Conservation (phyloP, 2,113 vertebrate species). For the Hippocampus comes region DNA sequence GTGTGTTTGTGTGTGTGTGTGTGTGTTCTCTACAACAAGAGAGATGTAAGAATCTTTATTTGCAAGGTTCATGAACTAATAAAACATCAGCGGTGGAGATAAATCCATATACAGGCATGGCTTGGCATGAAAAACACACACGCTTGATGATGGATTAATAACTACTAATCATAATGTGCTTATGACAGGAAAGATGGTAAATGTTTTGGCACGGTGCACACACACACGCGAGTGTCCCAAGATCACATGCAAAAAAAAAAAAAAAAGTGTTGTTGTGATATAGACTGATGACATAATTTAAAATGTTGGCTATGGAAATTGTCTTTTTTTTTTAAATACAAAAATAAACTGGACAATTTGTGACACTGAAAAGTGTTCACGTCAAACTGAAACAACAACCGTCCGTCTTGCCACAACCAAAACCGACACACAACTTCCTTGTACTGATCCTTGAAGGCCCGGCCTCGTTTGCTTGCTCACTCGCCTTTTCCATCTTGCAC, state of each 20-base stretch:
- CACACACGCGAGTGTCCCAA: constrained; percentile 33
- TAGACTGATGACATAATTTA: constrained; percentile 41
- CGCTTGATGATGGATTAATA: constrained; percentile 5
- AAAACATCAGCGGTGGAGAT: constrained; percentile 79
- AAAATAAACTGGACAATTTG: constrained; percentile 61
- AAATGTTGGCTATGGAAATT: constrained; percentile 33
- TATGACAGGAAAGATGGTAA: constrained; percentile 29
- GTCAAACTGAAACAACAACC: neutral
- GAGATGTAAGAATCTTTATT: constrained; percentile 66
- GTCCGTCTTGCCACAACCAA: neutral
- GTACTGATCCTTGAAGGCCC: neutral
- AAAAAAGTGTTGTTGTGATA: constrained; percentile 40
- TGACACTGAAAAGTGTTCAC: constrained; percentile 12
- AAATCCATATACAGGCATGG: constrained; percentile 85
- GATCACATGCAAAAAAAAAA: constrained; percentile 20
- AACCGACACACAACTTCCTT: neutral
- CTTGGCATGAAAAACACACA: constrained; percentile 82
- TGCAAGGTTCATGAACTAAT: constrained; percentile 83
- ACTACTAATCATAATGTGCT: constrained; percentile 28
- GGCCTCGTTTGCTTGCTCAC: neutral
- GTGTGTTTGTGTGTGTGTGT: neutral
- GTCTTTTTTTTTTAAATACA: constrained; percentile 50
- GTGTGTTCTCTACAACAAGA: constrained; percentile 35
- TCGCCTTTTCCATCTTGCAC: neutral
- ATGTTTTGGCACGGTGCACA: constrained; percentile 47